Percentiles rank a stretch among this genome's conserved stretches.
Evolutionary conservation across 1,140 invertebrate species (phyloP).

Genomic region (Drosophila oshimai): DNA sequence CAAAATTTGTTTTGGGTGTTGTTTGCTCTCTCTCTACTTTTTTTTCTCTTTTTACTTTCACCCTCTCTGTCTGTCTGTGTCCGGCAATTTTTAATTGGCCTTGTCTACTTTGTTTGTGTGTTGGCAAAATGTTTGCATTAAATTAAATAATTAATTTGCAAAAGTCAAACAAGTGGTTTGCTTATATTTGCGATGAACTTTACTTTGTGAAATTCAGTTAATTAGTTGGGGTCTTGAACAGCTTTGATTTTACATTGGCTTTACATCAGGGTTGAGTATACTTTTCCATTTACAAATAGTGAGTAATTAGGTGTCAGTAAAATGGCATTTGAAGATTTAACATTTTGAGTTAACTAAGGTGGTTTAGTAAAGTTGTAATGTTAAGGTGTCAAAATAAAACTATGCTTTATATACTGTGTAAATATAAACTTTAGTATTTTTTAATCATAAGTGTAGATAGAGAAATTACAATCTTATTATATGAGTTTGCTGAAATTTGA

Average conservation of each 20-base stretch:
- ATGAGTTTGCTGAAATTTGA: too few relatives aligned
- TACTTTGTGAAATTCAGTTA: slow-evolving; percentile 34
- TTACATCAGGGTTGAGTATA: not conserved
- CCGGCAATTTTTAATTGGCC: slow-evolving; percentile 58
- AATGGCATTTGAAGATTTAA: not conserved
- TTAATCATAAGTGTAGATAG: too few relatives aligned
- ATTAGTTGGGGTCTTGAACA: slow-evolving; percentile 26
- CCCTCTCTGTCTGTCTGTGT: not conserved
- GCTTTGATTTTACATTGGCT: slow-evolving; percentile 30
- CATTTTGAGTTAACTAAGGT: too few relatives aligned
- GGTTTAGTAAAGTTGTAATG: not conserved
- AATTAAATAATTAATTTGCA: slow-evolving; percentile 56
- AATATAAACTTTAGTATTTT: too few relatives aligned
- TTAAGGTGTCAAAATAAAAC: too few relatives aligned
- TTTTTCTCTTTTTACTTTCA: too few relatives aligned
- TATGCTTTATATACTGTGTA: too few relatives aligned
- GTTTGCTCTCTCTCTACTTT: not conserved
- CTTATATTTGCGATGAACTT: slow-evolving; percentile 41
- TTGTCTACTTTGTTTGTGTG: slow-evolving; percentile 51
- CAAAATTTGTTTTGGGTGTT: slow-evolving; percentile 14
- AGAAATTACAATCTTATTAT: too few relatives aligned
- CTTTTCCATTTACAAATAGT: not conserved
- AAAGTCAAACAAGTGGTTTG: slow-evolving; percentile 43
- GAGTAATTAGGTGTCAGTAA: not conserved
- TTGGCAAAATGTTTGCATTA: slow-evolving; percentile 53